phyloP scores from a whole-genome alignment of 1,140 invertebrate species.

The Chironomus tepperi region DNA sequence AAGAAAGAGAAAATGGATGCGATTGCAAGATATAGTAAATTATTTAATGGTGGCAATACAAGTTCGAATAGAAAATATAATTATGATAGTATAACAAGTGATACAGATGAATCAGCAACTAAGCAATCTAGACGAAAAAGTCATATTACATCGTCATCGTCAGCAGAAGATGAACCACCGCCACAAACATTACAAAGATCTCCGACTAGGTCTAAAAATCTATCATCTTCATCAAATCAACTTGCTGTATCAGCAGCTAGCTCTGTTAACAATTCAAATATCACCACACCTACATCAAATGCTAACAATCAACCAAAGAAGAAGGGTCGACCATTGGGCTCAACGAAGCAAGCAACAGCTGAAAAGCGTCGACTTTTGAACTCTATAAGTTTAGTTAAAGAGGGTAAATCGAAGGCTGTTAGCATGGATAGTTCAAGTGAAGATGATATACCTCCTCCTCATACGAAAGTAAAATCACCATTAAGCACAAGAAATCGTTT shows the following conservation, averaged over 20 bases:
- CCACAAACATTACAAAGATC: conserved; percentile 30
- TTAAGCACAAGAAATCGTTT: conserved; percentile 34
- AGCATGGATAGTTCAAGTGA: conserved; percentile 50
- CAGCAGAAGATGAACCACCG: conserved; percentile 26
- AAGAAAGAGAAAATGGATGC: not conserved
- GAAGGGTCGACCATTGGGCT: conserved; percentile 25
- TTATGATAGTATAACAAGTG: conserved; percentile 17
- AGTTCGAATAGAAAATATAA: conserved; percentile 1
- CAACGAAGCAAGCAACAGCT: conserved; percentile 4
- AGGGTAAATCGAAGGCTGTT: conserved; percentile 41
- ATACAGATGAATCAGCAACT: conserved; percentile 29
- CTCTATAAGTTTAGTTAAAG: conserved; percentile 38
- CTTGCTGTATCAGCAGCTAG: conserved; percentile 22
- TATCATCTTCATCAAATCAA: conserved; percentile 23
- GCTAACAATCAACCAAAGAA: conserved; percentile 36
- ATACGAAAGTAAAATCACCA: conserved; percentile 27
- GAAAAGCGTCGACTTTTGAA: conserved; percentile 27
- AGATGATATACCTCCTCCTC: conserved; percentile 39
- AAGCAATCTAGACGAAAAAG: not conserved
- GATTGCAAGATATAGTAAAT: not conserved
- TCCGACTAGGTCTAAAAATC: conserved; percentile 34
- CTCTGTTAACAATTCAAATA: conserved; percentile 26
- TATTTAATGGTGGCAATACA: conserved; percentile 2
- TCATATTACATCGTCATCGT: conserved; percentile 10
- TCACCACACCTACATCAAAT: conserved; percentile 29